A percentile compares a stretch with the other conserved stretches of the same genome.
Conservation (phyloP, 30 jellyfish, hydroid and myxozoan genomes). For the Aurelia coerulea region DNA sequence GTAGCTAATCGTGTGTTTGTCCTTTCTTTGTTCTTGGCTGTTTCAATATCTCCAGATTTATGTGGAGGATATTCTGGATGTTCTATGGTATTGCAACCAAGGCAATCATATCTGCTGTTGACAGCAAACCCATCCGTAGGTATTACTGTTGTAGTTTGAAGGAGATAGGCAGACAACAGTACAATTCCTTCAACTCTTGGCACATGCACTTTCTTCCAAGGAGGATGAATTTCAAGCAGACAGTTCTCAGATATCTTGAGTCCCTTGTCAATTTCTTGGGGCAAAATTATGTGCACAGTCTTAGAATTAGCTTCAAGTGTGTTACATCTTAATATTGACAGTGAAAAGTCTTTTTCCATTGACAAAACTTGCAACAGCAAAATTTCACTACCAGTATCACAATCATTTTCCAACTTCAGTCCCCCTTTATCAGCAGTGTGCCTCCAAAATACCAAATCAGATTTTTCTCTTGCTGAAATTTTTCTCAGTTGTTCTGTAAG, state of each 20-base stretch:
- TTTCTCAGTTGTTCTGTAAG: constrained; percentile 35
- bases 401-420: not conserved
- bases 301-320: constrained; percentile 1
- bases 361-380: constrained; percentile 9
- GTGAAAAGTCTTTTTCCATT: constrained; percentile 2
- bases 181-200: not conserved
- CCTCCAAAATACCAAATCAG: constrained; percentile 65
- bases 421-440: constrained; percentile 18
- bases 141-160: not conserved
- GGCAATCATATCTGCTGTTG: not conserved
- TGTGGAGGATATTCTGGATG: not conserved
- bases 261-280: not conserved
- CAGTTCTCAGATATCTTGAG: not conserved
- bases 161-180: constrained; percentile 30
- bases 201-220: constrained; percentile 25
- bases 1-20: not conserved
- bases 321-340: constrained; percentile 24
- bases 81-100: not conserved
- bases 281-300: constrained; percentile 18
- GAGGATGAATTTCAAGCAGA: constrained; percentile 21
- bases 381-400: not conserved
- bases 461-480: constrained; percentile 51
- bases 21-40: not conserved
- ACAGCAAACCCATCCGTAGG: not conserved
- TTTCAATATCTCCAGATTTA: not conserved